These are phyloP conservation scores for Monarcha castaneiventris DNA, from an alignment of 2,113 vertebrate genomes.

Conservation along the genomic window DNA sequence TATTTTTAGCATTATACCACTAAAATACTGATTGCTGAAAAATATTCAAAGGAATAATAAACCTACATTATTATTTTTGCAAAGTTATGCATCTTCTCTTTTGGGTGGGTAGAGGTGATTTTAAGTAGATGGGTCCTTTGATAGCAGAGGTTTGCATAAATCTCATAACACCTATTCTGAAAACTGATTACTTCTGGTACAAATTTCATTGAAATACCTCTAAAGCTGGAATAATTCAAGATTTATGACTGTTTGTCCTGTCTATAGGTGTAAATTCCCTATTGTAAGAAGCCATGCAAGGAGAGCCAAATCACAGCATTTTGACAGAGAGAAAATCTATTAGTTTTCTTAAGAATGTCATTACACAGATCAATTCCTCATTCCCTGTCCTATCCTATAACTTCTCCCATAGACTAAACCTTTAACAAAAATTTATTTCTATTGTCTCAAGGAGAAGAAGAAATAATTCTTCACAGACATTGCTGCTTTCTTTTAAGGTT, in stretches of 20 bases:
- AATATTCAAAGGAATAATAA: neutral
- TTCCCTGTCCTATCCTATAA: neutral
- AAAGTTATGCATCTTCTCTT: neutral
- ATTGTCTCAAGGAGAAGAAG: neutral
- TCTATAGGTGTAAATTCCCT: neutral
- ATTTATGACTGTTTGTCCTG: neutral
- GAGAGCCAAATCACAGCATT: neutral
- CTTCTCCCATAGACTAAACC: neutral
- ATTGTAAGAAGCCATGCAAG: neutral
- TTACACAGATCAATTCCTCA: neutral
- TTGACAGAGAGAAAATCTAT: neutral
- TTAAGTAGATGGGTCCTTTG: neutral
- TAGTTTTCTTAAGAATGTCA: neutral
- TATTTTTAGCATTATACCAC: neutral
- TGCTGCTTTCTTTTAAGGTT: neutral
- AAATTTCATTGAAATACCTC: neutral
- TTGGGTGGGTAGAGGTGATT: rapidly evolving
- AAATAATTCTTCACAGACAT: neutral
- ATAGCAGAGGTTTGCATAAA: neutral
- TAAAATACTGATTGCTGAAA: neutral
- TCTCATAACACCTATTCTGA: neutral
- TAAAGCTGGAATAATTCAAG: neutral
- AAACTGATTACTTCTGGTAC: neutral
- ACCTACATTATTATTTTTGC: neutral
- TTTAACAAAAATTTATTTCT: neutral